Evolutionary conservation across 2,113 vertebrate genomes (phyloP).

Genomic region (Stomatorhinus ivindoensis): DNA sequence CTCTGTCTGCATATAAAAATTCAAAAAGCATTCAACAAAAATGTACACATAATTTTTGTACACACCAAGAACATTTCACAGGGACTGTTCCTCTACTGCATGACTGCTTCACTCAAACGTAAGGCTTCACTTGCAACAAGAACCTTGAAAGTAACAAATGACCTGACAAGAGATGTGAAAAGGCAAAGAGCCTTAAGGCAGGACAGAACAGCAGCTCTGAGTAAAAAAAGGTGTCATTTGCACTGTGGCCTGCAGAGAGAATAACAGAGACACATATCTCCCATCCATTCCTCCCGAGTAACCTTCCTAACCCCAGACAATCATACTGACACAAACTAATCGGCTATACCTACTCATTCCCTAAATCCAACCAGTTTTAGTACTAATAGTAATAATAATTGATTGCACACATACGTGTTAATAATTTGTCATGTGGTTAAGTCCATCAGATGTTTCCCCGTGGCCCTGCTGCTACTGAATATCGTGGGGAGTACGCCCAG

Average conservation of each 20-base stretch:
- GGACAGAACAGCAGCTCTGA: neutral
- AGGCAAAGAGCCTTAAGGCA: slow-evolving; percentile 21
- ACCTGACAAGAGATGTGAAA: neutral
- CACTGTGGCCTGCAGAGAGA: slow-evolving; percentile 34
- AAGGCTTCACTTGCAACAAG: neutral
- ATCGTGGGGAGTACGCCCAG: neutral
- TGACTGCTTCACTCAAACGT: neutral
- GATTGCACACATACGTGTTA: neutral
- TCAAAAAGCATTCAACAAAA: neutral
- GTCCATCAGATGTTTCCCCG: neutral
- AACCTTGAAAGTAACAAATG: neutral
- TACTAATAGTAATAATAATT: neutral
- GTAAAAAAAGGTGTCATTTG: slow-evolving; percentile 33
- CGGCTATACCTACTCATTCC: neutral
- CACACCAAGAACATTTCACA: neutral
- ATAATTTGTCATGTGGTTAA: neutral
- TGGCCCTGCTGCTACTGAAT: neutral
- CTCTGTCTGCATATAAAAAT: neutral
- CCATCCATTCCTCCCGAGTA: slow-evolving; percentile 21
- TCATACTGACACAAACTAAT: slow-evolving; percentile 23
- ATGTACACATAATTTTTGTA: neutral
- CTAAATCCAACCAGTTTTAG: neutral
- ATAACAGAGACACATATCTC: slow-evolving; percentile 35
- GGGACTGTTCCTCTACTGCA: neutral
- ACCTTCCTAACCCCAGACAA: neutral